A percentile compares a stretch with the other conserved stretches of the same genome.
phyloP scores from a whole-genome alignment of 2,888 invertebrate genomes.

The Clistopyga incitator region DNA sequence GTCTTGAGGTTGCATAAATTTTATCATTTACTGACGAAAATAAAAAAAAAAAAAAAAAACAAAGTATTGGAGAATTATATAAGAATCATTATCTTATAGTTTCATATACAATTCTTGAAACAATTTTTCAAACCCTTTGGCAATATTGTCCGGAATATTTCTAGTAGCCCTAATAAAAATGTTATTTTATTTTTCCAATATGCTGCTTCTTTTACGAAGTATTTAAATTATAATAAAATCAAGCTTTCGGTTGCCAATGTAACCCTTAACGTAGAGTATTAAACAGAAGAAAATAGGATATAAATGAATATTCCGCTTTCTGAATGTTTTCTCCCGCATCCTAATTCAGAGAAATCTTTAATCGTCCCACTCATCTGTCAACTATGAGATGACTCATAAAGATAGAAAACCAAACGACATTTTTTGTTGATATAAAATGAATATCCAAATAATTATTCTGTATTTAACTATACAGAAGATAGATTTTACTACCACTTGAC shows the following conservation, averaged over 20 bases:
- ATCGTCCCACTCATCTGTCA: constrained; percentile 38
- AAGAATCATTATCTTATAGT: no score
- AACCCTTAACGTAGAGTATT: constrained; percentile 28
- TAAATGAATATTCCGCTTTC: not conserved
- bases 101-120: no score
- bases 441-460: not conserved
- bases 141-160: not conserved
- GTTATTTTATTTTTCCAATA: no score
- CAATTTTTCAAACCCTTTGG: no score
- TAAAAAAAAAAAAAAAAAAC: no score
- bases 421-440: not conserved
- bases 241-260: no score
- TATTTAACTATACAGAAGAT: not conserved
- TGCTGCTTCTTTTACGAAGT: no score
- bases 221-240: no score
- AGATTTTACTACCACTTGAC: not conserved
- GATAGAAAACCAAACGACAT: not conserved
- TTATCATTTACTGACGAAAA: no score
- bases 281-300: constrained; percentile 36
- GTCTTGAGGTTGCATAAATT: no score
- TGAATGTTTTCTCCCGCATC: constrained; percentile 14
- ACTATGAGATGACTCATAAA: not conserved
- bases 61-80: no score
- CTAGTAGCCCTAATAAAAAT: not conserved
- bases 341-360: constrained; percentile 22